These are phyloP conservation scores for Nothocercus julius DNA, from an alignment of 2,113 vertebrate species.

Conservation along the genomic window DNA sequence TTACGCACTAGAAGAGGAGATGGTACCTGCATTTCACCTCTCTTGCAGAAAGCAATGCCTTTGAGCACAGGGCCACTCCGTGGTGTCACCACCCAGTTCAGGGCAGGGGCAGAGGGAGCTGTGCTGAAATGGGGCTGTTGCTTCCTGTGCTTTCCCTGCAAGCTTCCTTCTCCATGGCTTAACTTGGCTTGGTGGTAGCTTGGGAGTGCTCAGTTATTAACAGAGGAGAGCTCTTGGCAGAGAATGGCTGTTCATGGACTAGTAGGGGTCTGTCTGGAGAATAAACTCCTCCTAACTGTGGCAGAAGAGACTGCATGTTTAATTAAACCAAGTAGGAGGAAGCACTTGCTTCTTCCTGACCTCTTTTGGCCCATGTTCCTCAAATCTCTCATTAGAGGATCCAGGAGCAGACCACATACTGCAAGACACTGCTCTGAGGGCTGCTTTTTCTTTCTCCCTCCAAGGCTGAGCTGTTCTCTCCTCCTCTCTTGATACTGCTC, in stretches of 20 bases:
- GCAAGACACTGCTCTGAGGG: neutral
- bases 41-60: neutral
- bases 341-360: neutral
- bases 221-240: neutral
- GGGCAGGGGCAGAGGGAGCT: neutral
- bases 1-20: neutral
- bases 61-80: neutral
- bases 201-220: neutral
- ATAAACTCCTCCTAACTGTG: neutral
- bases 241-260: neutral
- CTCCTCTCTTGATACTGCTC: neutral
- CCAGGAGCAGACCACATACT: neutral
- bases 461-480: neutral
- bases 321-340: neutral
- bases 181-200: too few species aligned
- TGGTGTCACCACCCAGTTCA: neutral
- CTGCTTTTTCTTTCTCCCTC: neutral
- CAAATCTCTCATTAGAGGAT: neutral
- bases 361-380: neutral
- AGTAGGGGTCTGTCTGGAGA: neutral
- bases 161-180: neutral
- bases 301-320: neutral
- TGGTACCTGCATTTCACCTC: neutral
- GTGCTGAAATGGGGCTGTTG: neutral
- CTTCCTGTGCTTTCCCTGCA: neutral